Evolutionary conservation across 2,797 vertebrate species (phyloP).

Genomic region (Orientallactaga sibirica): DNA sequence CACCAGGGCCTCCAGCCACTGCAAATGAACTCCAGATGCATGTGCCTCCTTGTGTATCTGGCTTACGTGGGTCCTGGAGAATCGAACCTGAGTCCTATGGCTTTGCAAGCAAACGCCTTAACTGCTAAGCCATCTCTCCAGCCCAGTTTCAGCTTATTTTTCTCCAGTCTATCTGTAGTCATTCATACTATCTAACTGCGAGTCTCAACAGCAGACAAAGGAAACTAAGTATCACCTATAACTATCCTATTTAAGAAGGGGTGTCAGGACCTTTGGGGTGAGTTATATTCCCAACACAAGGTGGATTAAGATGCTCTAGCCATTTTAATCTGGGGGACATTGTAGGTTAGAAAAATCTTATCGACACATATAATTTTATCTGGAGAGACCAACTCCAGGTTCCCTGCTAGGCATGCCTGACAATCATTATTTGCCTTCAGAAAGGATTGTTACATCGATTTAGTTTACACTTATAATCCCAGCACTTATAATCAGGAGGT

Average conservation of each 20-base stretch:
- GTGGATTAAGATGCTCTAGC: background rate
- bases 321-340: background rate
- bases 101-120: too few relatives aligned
- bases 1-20: too few relatives aligned
- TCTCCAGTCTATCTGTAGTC: background rate
- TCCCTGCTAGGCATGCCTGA: background rate
- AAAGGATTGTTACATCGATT: background rate
- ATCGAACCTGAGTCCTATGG: too few relatives aligned
- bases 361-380: background rate
- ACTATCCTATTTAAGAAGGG: background rate
- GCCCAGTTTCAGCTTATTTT: background rate
- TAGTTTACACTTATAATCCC: too few relatives aligned
- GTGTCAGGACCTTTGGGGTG: too few relatives aligned
- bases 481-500: too few relatives aligned
- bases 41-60: too few relatives aligned
- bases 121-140: too few relatives aligned
- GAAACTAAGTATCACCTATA: background rate
- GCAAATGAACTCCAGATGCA: too few relatives aligned
- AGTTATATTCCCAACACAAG: background rate
- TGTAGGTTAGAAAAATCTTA: background rate
- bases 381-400: background rate
- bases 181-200: background rate
- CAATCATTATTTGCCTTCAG: background rate
- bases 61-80: too few relatives aligned
- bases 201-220: background rate